Percentiles rank a stretch among this genome's conserved stretches.
Evolutionary conservation across 2,888 invertebrate genomes (phyloP).

Genomic region (Noctua pronuba): DNA sequence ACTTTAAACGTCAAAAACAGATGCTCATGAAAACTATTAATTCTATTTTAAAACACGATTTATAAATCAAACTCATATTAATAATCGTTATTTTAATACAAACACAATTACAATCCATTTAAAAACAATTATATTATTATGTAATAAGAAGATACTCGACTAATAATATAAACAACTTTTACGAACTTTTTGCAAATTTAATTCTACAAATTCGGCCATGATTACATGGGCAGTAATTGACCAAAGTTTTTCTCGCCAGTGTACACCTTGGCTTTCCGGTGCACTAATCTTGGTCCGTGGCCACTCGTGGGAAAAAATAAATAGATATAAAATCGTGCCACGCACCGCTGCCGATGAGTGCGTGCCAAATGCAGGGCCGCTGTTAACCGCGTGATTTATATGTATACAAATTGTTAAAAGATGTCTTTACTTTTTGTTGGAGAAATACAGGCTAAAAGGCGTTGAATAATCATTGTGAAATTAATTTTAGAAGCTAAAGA

Average conservation of each 20-base stretch:
- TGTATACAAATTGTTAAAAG: slow-evolving; percentile 15
- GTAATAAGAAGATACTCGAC: not conserved
- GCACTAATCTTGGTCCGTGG: slow-evolving; percentile 62
- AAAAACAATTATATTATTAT: not conserved
- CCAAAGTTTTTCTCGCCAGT: slow-evolving; percentile 39
- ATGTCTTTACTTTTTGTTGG: not conserved
- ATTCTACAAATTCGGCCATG: slow-evolving; percentile 38
- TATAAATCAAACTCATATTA: not conserved
- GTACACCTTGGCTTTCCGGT: slow-evolving; percentile 67
- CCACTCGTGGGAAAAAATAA: slow-evolving; percentile 67
- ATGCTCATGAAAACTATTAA: slow-evolving; percentile 2
- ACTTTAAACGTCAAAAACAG: slow-evolving; percentile 46
- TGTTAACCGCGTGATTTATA: slow-evolving; percentile 14
- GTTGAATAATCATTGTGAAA: not conserved
- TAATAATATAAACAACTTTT: not conserved
- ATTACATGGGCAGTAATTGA: slow-evolving; percentile 23
- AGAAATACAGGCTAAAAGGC: not conserved
- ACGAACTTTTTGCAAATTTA: not conserved
- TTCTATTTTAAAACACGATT: not conserved
- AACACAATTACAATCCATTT: not conserved
- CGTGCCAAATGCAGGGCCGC: slow-evolving; percentile 65
- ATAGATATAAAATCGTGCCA: slow-evolving; percentile 72
- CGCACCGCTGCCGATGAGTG: slow-evolving; percentile 73
- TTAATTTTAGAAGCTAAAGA: not conserved
- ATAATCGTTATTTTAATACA: not conserved